Evolutionary conservation across 2,797 vertebrate species (phyloP), one percentile per base, ranked within the genome.

Genomic region (Fringilla coelebs): DNA sequence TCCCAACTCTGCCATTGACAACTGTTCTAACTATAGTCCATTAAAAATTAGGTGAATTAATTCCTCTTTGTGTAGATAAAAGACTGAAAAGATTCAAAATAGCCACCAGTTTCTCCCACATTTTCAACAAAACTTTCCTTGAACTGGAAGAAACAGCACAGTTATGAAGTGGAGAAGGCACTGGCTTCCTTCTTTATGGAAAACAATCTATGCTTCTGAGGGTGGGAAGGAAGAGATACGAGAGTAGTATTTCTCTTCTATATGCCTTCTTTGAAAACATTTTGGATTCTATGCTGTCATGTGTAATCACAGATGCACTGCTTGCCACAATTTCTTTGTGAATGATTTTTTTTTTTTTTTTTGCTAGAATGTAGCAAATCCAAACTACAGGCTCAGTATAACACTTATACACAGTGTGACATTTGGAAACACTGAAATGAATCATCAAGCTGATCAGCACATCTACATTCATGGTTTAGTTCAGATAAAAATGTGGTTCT

Each of bases 351-450:
- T 40, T 29, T 60, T 83, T 45, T 62, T 63, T 67, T 55, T 77
- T 92, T 63, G 29, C 32, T 76, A 38, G 57, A 82, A 88, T 17
- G 22, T 74, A 74, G 16, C 34, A 65, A 74, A 60, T 73, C 41
- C 41, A 73, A 88, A 81, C 45, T 38, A 21, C 25, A 70, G 34
- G 17, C 86, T 90, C 8, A 6, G 51, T 55, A 60, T 38, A 74
- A 82, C 18, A 52, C 40, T 48, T 89, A n/a, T 54, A 74, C n/a
- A 13, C 25, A 38, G 41, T 7, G 45, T 65, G 75, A 90, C 81
- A 90, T 87, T 92, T 93, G 68, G 57, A 94, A 92, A 87, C 5
- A 51, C 25, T 71, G 26, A 89, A 94, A 82, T 79, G 74, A 91
- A 60, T 81, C 90, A 82, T 46, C 46, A 57, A 80, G 46, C 34